Evolutionary conservation across 2,888 invertebrate species (phyloP), one percentile per base, ranked within the genome.

Genomic region (Pammene fasciana): DNA sequence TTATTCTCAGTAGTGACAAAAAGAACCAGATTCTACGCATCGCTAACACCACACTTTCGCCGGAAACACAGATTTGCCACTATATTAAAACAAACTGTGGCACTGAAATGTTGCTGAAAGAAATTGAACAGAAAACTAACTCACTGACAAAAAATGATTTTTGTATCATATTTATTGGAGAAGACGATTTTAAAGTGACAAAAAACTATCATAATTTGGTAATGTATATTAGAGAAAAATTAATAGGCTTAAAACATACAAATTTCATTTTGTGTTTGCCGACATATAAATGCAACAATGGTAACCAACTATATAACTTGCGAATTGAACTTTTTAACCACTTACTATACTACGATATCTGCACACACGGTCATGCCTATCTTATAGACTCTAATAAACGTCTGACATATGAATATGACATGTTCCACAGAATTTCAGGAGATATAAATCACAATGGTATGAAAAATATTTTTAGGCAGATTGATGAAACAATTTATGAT

Each of bases 201-300:
- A n/a, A 46, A n/a, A 46, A 46, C n/a, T 46, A 46, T n/a, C n/a
- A n/a, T 46, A 46, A 46, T 46, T n/a, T 46, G n/a, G 45, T 46
- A 0, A 5, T 46, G 3, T 5, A n/a, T n/a, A 46, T 46, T 5
- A 46, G 45, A 46, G 45, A 46, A n/a, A 46, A 13, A 46, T 46
- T 46, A n/a, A n/a, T 46, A n/a, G n/a, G n/a, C 13, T n/a, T 46
- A 46, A n/a, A 46, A 1, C 45, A 46, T n/a, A 46, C 45, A 13
- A 46, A 46, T 46, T 3, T 46, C n/a, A 46, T 46, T 6, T 5
- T 46, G 1, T 46, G 45, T n/a, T n/a, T 46, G n/a, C 45, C 45
- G 3, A n/a, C n/a, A 2, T 46, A n/a, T n/a, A 46, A n/a, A n/a
- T n/a, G 13, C 7, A 4, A 46, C n/a, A 7, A n/a, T n/a, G n/a